Base-by-base conservation (phyloP, 2,797 vertebrate species). In the Enteromius treurensis region DNA sequence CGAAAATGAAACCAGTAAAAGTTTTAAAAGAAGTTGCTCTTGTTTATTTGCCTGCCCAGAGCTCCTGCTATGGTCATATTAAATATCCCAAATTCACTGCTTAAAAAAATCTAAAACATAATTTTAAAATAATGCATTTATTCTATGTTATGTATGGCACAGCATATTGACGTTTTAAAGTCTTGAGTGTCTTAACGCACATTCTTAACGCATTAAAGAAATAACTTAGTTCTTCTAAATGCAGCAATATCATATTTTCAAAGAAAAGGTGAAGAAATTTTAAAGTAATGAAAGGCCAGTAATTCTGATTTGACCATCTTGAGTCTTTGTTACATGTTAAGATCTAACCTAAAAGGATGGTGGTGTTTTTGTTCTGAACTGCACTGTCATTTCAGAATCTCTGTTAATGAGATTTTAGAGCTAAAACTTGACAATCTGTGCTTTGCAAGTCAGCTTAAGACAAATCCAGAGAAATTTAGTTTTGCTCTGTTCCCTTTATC, bases 371-470 rank as follows among this genome's bases (percentile, higher is more conserved):
- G 51, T 62, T 62, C 9, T 64, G 34, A 69, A 71, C 26, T 78
- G 17, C 47, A 47, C 49, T 77, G 62, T 60, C 75, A 47, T 70
- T 62, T 77, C 26, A 34, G 11, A 68, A 42, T 55, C 8, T 76
- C 40, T 45, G 14, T 82, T 42, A 82, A 67, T 19, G 19, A 67
- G 19, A 45, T 19, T 32, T 68, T 32, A 32, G 29, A 77, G 40
- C 26, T 49, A 23, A 83, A 64, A 51, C 29, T 69, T 70, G 82
- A 83, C 82, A 83, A 83, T 83, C 75, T 49, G 23, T 77, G 75
- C 82, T 68, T 77, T 49, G 42, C 67, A 70, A 70, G 14, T 32
- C 75, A 78, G 21, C 65, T 70, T 40, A 58, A 83, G 82, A 75
- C 80, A 86, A 77, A 79, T 79, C 47, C 40, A 71, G 60, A 60